Evolutionary conservation across 2,113 vertebrate species (phyloP).

Genomic region (Oryzias curvinotus): DNA sequence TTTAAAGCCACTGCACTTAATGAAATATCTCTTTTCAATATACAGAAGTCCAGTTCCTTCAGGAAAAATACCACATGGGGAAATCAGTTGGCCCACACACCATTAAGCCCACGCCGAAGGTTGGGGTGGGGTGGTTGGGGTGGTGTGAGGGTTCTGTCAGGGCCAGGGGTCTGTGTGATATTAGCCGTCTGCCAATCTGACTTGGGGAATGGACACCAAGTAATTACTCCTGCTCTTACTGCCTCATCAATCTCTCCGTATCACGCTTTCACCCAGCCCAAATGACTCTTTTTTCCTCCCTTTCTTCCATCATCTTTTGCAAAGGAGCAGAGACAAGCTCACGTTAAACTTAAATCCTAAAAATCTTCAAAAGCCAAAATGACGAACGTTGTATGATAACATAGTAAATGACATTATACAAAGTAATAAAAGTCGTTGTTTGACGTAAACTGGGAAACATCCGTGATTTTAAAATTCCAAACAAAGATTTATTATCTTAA

Average conservation of each 20-base stretch:
- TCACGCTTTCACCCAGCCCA: slow-evolving; percentile 50
- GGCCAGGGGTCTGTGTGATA: slow-evolving; percentile 82
- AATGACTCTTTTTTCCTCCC: slow-evolving; percentile 57
- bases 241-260: slow-evolving; percentile 85
- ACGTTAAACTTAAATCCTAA: slow-evolving; percentile 39
- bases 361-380: slow-evolving; percentile 42
- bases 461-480: slow-evolving; percentile 6
- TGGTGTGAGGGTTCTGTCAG: slow-evolving; percentile 68
- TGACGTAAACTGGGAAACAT: too few relatives aligned
- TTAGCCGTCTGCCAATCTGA: slow-evolving; percentile 85
- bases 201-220: slow-evolving; percentile 81
- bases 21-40: slow-evolving; percentile 39
- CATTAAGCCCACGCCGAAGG: slow-evolving; percentile 62
- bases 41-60: slow-evolving; percentile 56
- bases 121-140: slow-evolving; percentile 59
- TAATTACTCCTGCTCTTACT: slow-evolving; percentile 85
- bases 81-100: slow-evolving; percentile 72
- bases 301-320: slow-evolving; percentile 56
- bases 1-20: slow-evolving; percentile 9
- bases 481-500: slow-evolving; percentile 7
- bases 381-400: slow-evolving; percentile 35
- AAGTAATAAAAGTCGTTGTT: too few relatives aligned
- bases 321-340: slow-evolving; percentile 61
- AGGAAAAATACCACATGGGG: slow-evolving; percentile 72
- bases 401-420: neutral